Conservation (phyloP, 2,888 invertebrate species). For the Xylophagus ater region DNA sequence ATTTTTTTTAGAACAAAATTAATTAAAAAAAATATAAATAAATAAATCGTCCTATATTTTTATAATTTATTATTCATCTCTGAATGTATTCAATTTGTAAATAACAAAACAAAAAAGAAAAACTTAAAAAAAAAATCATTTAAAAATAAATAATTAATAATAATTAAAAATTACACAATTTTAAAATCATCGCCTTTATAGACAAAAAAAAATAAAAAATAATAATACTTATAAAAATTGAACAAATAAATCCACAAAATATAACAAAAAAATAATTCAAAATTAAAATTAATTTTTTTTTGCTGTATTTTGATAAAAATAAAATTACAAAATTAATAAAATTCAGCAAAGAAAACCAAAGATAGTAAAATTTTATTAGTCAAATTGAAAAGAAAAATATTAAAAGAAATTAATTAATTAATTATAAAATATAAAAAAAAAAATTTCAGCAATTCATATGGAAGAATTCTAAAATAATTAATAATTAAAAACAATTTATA, state of each 20-base stretch:
- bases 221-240: conserved; percentile 7
- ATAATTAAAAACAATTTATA: conserved; percentile 3
- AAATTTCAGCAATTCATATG: conserved; percentile 3
- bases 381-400: conserved; percentile 13
- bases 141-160: conserved; percentile 10
- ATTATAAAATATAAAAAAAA: conserved; percentile 9
- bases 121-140: too few species aligned
- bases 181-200: conserved; percentile 18
- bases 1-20: conserved; percentile 7
- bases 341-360: conserved; percentile 4
- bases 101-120: conserved; percentile 12
- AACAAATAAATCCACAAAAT: conserved; percentile 3
- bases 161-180: conserved; percentile 15
- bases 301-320: conserved; percentile 13
- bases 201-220: conserved; percentile 12
- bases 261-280: conserved; percentile 3
- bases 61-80: conserved; percentile 17
- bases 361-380: conserved; percentile 17
- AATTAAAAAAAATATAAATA: conserved; percentile 6
- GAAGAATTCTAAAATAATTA: conserved; percentile 6
- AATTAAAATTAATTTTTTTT: conserved; percentile 12
- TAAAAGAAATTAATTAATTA: conserved; percentile 11
- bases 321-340: conserved; percentile 7
- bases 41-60: conserved; percentile 17
- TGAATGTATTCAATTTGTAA: conserved; percentile 15